Base-by-base conservation (phyloP, 1,140 invertebrate genomes). In the Pseudomyrmex cubaensis region DNA sequence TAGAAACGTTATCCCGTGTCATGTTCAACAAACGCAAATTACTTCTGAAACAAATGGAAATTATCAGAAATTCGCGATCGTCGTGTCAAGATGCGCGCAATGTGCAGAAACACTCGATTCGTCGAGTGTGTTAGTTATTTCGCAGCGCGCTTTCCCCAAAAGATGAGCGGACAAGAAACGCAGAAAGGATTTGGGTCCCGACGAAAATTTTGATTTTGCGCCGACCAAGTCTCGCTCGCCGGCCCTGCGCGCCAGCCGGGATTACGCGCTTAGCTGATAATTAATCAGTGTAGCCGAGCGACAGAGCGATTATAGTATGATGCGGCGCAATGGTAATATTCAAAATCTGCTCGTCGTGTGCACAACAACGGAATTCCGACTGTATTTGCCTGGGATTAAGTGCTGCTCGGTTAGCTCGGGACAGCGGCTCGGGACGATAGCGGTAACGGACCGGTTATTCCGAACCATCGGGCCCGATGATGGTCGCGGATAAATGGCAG, bases 321-420 rank as follows among this genome's bases (percentile, higher is more conserved):
- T 82, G 61, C 62, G 74, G 69, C 72, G 74, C 88, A 76, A 83
- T 74, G 61, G 75, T 84, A 84, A 87, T 80, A 85, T 80, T 85
- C 80, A 69, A 75, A 85, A 35, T 89, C 85, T 83, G 73, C 35
- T 82, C 61, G 87, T 85, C 83, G 85, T 89, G 76, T 78, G 86
- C 85, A 86, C 85, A 89, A 89, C 89, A 91, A 90, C 61, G 89
- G 83, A 84, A 91, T 91, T 90, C 75, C 82, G 87, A 85, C 83
- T 87, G 80, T 86, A 85, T 85, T 86, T 83, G 85, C 73, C n/a
- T 35, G 54, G 86, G 89, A 91, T 90, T 90, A 90, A 90, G 90
- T 89, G 54, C 76, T 56, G 77, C 35, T 69, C 57, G 86, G 64
- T 84, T 62, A 35, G 35, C 35, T 35, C 5, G 82, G 82, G 73